Evolutionary conservation across 2,113 vertebrate genomes (phyloP).

Genomic region (Rattus norvegicus): GRCr8 NC_086020.1:226145001-226145500

Average conservation of each 20-base stretch:
- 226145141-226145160: not conserved
- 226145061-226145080: not conserved
- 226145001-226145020: not conserved
- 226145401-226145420: too few relatives aligned
- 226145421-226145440: too few relatives aligned
- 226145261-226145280: not conserved
- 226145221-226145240: not conserved
- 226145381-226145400: too few relatives aligned
- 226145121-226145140: not conserved
- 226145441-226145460: too few relatives aligned
- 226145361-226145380: not conserved
- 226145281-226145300: not conserved
- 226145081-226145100: not conserved
- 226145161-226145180: not conserved
- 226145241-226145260: not conserved
- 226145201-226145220: not conserved
- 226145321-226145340: not conserved
- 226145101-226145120: not conserved
- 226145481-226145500: too few relatives aligned
- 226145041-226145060: not conserved
- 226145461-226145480: too few relatives aligned
- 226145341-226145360: not conserved
- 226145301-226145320: not conserved
- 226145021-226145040: not conserved
- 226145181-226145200: not conserved